These are phyloP conservation scores for Lepidochitona cinerea DNA, from an alignment of 2,888 invertebrate species.

Conservation along the genomic window DNA sequence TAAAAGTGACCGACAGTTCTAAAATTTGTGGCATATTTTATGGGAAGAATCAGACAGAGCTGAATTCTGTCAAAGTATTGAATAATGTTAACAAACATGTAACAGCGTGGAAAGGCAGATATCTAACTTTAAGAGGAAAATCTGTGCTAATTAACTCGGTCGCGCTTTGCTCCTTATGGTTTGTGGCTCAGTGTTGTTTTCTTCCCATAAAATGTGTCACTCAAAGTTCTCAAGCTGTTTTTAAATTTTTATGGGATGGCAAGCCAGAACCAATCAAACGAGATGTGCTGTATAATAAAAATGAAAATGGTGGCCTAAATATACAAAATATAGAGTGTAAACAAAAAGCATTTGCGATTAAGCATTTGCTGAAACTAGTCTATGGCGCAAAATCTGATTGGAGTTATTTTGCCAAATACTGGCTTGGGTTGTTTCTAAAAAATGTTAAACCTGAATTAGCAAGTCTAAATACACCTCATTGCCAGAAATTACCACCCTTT, in stretches of 20 bases:
- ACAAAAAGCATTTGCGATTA: background rate
- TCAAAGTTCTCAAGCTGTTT: background rate
- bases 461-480: background rate
- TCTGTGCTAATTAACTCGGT: background rate
- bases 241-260: background rate
- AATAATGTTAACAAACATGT: background rate
- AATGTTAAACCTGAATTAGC: background rate
- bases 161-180: background rate
- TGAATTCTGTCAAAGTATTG: background rate
- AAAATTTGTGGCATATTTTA: background rate
- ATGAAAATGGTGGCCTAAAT: background rate
- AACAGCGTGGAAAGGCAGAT: background rate
- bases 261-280: background rate
- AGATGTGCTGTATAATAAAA: background rate
- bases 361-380: background rate
- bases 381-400: background rate
- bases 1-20: background rate
- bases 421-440: background rate
- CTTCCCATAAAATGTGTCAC: background rate
- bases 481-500: background rate
- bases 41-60: background rate
- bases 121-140: background rate
- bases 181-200: no score
- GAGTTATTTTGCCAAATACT: conserved; percentile 3
- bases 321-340: background rate